Evolutionary conservation across 2,113 vertebrate genomes (phyloP), one percentile per base, ranked within the genome.

Genomic region (Corythoichthys haematopterus): DNA sequence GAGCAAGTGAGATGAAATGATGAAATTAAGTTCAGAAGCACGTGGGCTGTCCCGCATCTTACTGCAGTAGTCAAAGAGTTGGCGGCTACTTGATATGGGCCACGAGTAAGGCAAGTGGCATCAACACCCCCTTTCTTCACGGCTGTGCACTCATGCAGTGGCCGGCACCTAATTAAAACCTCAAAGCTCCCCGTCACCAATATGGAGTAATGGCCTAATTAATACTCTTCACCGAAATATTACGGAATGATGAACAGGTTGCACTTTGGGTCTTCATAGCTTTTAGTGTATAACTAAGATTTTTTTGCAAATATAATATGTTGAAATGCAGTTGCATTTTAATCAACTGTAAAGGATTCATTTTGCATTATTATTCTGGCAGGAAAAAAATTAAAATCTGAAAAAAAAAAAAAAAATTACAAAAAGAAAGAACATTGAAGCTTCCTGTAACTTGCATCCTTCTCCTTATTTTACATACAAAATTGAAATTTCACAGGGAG

Each of bases 401-500:
- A 14, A 37, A 4, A 35, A 16, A 14, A 57, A 35, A 13, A 1
- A 36, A 14, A 40, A n/a, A 7, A n/a, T 43, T 4, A 7, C 40
- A 51, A 60, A 61, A 6, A 38, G 53, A 78, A 70, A 69, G 63
- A 70, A 59, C 43, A 70, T 55, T 64, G 35, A 74, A 68, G 64
- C 66, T 68, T 67, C 65, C n/a, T 16, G 35, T 53, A 75, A 76
- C 46, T 79, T 85, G 72, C 68, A 64, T 85, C 69, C 4, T 75
- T 78, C 35, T 85, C 87, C 78, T 85, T 88, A 92, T 90, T 87
- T 87, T 78, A 78, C 80, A 90, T 87, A 89, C 90, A 86, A 92
- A 91, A 92, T 92, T 91, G 86, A 82, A 86, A 92, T 93, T 92
- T 92, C 92, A 93, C 92, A 90, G 90, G 89, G 89, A 91, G 86